Evolutionary conservation across 2,888 invertebrate genomes (phyloP).

Genomic region (Torymus tubicola): DNA sequence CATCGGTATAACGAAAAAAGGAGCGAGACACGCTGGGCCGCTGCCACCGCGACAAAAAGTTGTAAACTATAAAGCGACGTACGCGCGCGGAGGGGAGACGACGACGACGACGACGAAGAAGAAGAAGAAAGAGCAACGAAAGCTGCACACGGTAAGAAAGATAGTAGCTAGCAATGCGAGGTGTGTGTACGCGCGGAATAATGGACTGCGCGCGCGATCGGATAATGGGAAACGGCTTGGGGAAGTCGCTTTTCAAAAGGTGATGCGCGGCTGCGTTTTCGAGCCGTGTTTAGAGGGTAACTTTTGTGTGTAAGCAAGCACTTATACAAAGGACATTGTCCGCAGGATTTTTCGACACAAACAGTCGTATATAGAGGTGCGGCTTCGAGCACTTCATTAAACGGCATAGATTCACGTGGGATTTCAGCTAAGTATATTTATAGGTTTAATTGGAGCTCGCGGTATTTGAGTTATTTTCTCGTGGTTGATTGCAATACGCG

Average conservation of each 20-base stretch:
- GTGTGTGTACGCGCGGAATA: background rate
- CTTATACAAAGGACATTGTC: background rate
- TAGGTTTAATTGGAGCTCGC: background rate
- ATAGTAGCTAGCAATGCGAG: background rate
- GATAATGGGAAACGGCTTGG: background rate
- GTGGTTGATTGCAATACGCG: background rate
- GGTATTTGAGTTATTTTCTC: background rate
- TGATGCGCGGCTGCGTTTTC: background rate
- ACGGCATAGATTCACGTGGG: too few relatives aligned
- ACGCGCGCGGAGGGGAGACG: background rate
- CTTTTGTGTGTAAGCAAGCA: background rate
- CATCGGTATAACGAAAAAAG: slow-evolving; percentile 4
- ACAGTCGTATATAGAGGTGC: too few relatives aligned
- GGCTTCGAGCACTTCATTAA: too few relatives aligned
- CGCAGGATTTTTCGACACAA: too few relatives aligned
- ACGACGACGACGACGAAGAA: too few relatives aligned
- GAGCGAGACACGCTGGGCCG: background rate
- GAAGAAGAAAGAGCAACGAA: too few relatives aligned
- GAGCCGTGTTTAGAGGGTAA: background rate
- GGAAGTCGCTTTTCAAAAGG: background rate
- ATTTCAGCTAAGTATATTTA: background rate
- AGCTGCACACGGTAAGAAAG: background rate
- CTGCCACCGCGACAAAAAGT: slow-evolving; percentile 34
- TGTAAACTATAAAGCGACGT: slow-evolving; percentile 43
- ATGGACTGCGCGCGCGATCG: background rate